These are phyloP conservation scores for Rhinatrema bivittatum DNA, from an alignment of 2,797 vertebrate species.

Conservation along the genomic window DNA sequence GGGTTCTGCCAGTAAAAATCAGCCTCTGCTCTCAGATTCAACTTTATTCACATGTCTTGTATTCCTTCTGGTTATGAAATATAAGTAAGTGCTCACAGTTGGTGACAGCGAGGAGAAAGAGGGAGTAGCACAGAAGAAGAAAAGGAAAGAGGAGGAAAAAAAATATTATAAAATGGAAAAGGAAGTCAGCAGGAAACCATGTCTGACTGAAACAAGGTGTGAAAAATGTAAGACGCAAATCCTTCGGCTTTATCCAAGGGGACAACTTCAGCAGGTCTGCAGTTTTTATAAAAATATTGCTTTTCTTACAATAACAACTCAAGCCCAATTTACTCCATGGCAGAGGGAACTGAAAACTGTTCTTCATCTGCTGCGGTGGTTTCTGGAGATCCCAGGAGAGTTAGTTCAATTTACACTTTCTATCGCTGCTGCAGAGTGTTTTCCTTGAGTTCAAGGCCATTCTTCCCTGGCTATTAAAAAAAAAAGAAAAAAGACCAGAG, in stretches of 20 bases:
- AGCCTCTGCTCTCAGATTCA: too few relatives aligned
- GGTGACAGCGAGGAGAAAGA: neutral
- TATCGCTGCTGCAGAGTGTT: constrained; percentile 11
- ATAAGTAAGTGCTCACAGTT: too few relatives aligned
- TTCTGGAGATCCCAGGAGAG: constrained; percentile 27
- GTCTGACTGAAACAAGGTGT: constrained; percentile 18
- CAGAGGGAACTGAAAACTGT: constrained; percentile 14
- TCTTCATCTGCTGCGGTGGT: constrained; percentile 23
- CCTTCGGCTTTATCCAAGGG: constrained; percentile 13
- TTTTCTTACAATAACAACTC: constrained; percentile 36
- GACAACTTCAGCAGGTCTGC: constrained; percentile 12
- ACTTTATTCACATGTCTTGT: too few relatives aligned
- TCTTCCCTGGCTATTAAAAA: constrained; percentile 34
- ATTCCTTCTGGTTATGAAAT: too few relatives aligned
- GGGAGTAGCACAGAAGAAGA: neutral
- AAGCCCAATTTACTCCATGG: constrained; percentile 24
- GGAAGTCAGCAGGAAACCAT: constrained; percentile 27
- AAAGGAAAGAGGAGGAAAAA: constrained; percentile 16
- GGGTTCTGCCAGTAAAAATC: too few relatives aligned
- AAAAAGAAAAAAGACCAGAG: constrained; percentile 36
- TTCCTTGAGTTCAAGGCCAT: constrained; percentile 22
- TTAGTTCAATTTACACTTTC: constrained; percentile 44
- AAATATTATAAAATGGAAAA: constrained; percentile 17
- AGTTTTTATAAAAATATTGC: constrained; percentile 35
- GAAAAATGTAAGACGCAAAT: constrained; percentile 41